These are phyloP conservation scores for Calameuta idolon DNA, from an alignment of 2,888 invertebrate genomes.

Conservation along the genomic window DNA sequence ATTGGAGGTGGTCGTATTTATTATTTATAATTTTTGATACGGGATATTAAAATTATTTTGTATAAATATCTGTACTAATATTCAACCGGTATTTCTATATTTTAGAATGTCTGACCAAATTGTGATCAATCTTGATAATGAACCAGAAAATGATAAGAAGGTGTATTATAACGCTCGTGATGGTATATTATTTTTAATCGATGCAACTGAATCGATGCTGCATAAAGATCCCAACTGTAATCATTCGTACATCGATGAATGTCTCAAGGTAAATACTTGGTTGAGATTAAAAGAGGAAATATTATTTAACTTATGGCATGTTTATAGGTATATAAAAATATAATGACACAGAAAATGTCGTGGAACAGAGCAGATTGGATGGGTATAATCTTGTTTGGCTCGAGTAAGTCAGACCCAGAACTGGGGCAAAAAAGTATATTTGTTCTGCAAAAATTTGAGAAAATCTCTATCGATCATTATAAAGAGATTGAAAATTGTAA, in stretches of 20 bases:
- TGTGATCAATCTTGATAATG: too few relatives aligned
- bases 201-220: conserved; percentile 44
- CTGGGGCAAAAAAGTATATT: conserved; percentile 32
- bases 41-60: too few relatives aligned
- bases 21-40: too few relatives aligned
- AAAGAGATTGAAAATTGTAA: conserved; percentile 21
- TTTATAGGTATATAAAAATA: conserved; percentile 29
- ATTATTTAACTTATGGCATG: conserved; percentile 5
- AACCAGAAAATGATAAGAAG: conserved; percentile 10
- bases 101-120: too few relatives aligned
- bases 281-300: neutral
- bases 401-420: conserved; percentile 32
- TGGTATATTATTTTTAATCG: conserved; percentile 44
- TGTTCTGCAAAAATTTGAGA: conserved; percentile 34
- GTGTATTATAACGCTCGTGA: conserved; percentile 32
- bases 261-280: conserved; percentile 35
- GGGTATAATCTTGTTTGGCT: conserved; percentile 42
- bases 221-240: conserved; percentile 21
- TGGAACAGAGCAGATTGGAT: conserved; percentile 46
- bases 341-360: conserved; percentile 40
- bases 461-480: conserved; percentile 27
- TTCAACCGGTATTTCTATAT: too few relatives aligned
- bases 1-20: too few relatives aligned
- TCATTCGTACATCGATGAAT: conserved; percentile 35
- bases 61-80: too few relatives aligned